Conservation (phyloP, 1,140 invertebrate species). For the Drosophila fuyamai region DNA sequence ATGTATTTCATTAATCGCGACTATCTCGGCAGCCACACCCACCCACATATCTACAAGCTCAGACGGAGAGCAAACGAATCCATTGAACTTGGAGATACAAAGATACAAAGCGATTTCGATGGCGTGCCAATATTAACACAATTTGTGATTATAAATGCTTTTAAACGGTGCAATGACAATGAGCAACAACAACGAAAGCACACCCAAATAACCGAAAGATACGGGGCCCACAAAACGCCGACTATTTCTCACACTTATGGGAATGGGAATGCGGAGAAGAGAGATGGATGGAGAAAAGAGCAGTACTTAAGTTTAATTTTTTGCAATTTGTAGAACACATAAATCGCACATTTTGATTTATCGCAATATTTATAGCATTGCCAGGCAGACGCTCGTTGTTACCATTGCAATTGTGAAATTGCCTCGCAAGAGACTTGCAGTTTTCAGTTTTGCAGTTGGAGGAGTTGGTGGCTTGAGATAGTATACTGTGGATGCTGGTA, state of each 20-base stretch:
- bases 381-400: conserved; percentile 73
- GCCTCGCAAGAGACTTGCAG: conserved; percentile 37
- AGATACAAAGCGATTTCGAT: conserved; percentile 56
- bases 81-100: conserved; percentile 66
- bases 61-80: conserved; percentile 44
- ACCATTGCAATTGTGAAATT: conserved; percentile 83
- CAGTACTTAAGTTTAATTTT: conserved; percentile 84
- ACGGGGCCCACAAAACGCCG: conserved; percentile 62
- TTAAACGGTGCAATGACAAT: conserved; percentile 82
- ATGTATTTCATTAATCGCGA: conserved; percentile 74
- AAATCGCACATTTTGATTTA: conserved; percentile 84
- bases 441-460: conserved; percentile 16
- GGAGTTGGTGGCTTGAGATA: conserved; percentile 42
- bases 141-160: conserved; percentile 83
- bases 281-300: conserved; percentile 29
- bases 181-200: conserved; percentile 38
- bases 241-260: conserved; percentile 80
- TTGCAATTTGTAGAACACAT: conserved; percentile 84
- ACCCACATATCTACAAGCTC: conserved; percentile 26
- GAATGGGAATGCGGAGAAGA: conserved; percentile 12
- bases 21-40: conserved; percentile 45
- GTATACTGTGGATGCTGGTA: conserved; percentile 3
- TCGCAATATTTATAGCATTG: conserved; percentile 83
- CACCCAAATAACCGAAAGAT: conserved; percentile 50
- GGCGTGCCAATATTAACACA: conserved; percentile 82